phyloP scores from a whole-genome alignment of 2,113 vertebrate species.

The Chaetodon auriga region DNA sequence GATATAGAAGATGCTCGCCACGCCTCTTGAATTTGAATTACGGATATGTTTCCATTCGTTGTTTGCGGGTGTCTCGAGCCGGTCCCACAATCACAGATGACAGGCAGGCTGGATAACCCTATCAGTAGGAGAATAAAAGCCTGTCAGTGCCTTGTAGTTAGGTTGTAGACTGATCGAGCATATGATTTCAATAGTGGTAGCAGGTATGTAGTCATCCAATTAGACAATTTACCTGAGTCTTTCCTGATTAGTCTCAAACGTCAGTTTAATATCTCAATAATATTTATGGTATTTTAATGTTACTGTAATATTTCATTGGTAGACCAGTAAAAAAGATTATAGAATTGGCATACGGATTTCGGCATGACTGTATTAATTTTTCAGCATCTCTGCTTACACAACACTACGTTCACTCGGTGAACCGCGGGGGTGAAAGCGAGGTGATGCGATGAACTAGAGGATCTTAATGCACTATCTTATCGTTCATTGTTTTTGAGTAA shows the following conservation, averaged over 20 bases:
- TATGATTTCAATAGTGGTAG: neutral
- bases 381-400: neutral
- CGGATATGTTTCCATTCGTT: conserved; percentile 35
- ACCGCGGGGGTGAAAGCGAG: neutral
- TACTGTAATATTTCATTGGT: neutral
- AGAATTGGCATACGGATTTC: too few relatives aligned
- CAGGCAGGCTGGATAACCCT: conserved; percentile 40
- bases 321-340: neutral
- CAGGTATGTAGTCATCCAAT: neutral
- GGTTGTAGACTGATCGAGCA: conserved; percentile 36
- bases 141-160: conserved; percentile 22
- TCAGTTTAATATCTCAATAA: too few relatives aligned
- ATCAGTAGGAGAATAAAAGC: conserved; percentile 19
- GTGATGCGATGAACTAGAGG: conserved; percentile 35
- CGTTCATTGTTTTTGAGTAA: conserved; percentile 63
- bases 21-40: conserved; percentile 48
- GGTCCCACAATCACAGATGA: conserved; percentile 34
- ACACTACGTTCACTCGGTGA: neutral
- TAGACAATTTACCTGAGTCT: neutral
- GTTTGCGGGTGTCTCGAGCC: conserved; percentile 1
- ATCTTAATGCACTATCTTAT: conserved; percentile 65
- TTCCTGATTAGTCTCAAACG: neutral
- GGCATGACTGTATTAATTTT: neutral
- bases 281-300: neutral
- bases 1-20: conserved; percentile 27